These are phyloP conservation scores for Plodia interpunctella DNA, from an alignment of 1,140 invertebrate species.

Conservation along the genomic window DNA sequence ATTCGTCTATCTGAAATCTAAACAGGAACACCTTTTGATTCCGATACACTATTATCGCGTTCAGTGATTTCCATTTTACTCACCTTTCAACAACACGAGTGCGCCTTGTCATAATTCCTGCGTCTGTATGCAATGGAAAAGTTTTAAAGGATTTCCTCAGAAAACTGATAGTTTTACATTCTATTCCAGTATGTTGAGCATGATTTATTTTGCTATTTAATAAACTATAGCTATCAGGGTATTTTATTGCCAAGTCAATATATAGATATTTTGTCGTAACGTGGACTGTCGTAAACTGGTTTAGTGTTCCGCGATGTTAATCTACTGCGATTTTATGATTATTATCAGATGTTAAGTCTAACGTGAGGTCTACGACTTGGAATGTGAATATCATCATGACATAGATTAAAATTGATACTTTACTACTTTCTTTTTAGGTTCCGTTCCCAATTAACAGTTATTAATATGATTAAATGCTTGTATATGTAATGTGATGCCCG, in stretches of 20 bases:
- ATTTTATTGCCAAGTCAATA: conserved; percentile 4
- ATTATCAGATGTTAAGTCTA: not conserved
- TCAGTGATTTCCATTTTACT: not conserved
- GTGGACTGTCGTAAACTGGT: not conserved
- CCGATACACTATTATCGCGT: too few relatives aligned
- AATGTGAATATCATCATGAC: not conserved
- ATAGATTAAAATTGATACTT: not conserved
- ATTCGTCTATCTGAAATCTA: too few relatives aligned
- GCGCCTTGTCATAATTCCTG: not conserved
- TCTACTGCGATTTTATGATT: conserved; percentile 3
- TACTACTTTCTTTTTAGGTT: not conserved
- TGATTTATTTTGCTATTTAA: conserved; percentile 3
- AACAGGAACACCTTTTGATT: too few relatives aligned
- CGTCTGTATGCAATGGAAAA: not conserved
- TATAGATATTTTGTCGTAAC: conserved; percentile 8
- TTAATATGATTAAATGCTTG: too few relatives aligned
- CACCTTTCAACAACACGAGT: not conserved
- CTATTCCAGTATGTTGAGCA: conserved; percentile 9
- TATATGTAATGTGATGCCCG: too few relatives aligned
- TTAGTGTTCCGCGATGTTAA: not conserved
- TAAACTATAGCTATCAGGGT: not conserved
- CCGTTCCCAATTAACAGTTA: not conserved
- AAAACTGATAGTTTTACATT: not conserved
- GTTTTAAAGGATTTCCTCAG: not conserved
- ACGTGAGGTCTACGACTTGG: not conserved